Evolutionary conservation across 1,140 invertebrate species (phyloP).

Genomic region (Orchesella cincta): DNA sequence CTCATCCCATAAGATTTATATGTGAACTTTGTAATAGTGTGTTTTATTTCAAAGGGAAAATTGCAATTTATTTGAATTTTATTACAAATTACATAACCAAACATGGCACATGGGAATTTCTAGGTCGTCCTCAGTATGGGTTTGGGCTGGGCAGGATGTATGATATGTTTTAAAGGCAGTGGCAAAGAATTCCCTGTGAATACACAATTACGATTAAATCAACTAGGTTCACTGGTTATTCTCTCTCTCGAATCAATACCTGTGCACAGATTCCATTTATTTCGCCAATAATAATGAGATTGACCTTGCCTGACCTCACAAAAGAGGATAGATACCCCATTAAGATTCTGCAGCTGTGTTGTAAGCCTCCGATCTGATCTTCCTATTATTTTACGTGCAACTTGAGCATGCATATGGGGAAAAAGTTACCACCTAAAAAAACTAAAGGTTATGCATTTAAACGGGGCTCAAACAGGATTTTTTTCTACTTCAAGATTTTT

Average conservation of each 20-base stretch:
- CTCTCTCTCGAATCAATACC: neutral
- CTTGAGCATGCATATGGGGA: neutral
- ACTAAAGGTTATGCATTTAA: neutral
- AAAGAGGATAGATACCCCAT: neutral
- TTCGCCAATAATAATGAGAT: constrained; percentile 12
- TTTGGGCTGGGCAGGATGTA: too few relatives aligned
- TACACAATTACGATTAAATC: too few relatives aligned
- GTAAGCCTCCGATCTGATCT: neutral
- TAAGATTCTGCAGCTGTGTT: neutral
- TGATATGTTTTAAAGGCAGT: too few relatives aligned
- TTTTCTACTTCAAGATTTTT: too few relatives aligned
- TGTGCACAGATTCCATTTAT: neutral
- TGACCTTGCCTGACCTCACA: neutral
- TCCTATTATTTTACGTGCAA: neutral
- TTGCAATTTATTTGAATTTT: neutral
- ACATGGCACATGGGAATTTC: neutral
- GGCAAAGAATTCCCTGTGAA: too few relatives aligned
- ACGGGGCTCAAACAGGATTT: constrained; percentile 14
- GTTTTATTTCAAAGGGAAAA: neutral
- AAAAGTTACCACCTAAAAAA: neutral
- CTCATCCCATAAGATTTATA: too few relatives aligned
- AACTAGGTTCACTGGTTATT: too few relatives aligned
- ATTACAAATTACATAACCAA: neutral
- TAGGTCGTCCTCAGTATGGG: neutral
- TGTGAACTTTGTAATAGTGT: neutral